Conservation (phyloP, 2,888 invertebrate genomes). For the Andrena camellia region DNA sequence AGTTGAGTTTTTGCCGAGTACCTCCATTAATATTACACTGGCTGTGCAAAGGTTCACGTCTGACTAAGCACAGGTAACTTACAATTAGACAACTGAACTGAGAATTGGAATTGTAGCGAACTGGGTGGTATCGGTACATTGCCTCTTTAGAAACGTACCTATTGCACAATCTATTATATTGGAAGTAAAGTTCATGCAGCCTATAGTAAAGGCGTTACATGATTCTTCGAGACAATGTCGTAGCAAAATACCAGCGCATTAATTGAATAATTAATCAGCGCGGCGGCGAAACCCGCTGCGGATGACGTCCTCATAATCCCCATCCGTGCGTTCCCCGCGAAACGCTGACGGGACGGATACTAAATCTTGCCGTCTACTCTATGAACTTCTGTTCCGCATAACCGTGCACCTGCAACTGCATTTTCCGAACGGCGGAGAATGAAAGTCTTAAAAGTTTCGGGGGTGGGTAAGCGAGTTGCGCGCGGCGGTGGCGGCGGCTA, state of each 20-base stretch:
- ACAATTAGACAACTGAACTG: too few species aligned
- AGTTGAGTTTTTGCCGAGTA: too few species aligned
- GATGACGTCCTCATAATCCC: slow-evolving; percentile 49
- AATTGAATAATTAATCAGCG: slow-evolving; percentile 59
- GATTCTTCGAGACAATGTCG: slow-evolving; percentile 21
- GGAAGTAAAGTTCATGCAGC: neutral
- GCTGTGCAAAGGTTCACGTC: too few species aligned
- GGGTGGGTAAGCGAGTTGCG: neutral
- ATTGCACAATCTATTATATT: neutral
- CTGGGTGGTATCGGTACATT: too few species aligned
- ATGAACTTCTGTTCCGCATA: slow-evolving; percentile 40
- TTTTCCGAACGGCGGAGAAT: slow-evolving; percentile 48
- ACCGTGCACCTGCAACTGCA: slow-evolving; percentile 50
- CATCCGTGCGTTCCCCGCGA: slow-evolving; percentile 24
- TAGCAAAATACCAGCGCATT: slow-evolving; percentile 33
- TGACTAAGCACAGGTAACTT: too few species aligned
- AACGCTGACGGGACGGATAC: slow-evolving; percentile 52
- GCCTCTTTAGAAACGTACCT: too few species aligned
- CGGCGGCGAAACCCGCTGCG: slow-evolving; percentile 27
- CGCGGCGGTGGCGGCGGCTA: slow-evolving; percentile 2
- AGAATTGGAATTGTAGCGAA: too few species aligned
- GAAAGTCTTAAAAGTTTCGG: slow-evolving; percentile 64
- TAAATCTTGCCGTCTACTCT: slow-evolving; percentile 52
- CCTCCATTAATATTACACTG: too few species aligned
- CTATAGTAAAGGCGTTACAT: neutral